phyloP scores from a whole-genome alignment of 2,888 invertebrate genomes.

The Hemistola chrysoprasaria region DNA sequence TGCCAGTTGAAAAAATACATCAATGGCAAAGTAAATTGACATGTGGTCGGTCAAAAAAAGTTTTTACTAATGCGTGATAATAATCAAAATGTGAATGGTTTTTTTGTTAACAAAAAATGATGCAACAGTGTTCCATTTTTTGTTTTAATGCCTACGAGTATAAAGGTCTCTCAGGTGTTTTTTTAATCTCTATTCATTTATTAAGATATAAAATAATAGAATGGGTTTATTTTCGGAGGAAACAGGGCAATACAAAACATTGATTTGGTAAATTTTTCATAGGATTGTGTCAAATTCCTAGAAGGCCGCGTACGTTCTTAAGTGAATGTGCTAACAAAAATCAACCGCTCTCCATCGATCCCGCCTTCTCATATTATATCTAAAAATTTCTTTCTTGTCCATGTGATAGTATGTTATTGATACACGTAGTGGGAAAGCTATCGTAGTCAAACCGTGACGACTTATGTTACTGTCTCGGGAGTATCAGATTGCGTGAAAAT shows the following conservation, averaged over 20 bases:
- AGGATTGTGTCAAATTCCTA: too few species aligned
- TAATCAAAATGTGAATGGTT: constrained; percentile 43
- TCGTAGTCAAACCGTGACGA: constrained; percentile 60
- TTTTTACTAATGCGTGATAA: constrained; percentile 61
- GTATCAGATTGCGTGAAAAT: constrained; percentile 38
- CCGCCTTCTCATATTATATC: too few species aligned
- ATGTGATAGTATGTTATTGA: constrained; percentile 35
- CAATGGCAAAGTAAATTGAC: constrained; percentile 60
- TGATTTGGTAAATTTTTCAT: too few species aligned
- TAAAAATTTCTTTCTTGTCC: too few species aligned
- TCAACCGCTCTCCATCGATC: too few species aligned
- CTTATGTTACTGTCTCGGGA: constrained; percentile 51
- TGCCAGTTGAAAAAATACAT: constrained; percentile 50
- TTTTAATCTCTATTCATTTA: too few species aligned
- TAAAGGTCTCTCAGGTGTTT: neutral
- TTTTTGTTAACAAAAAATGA: constrained; percentile 23
- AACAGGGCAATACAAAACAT: too few species aligned
- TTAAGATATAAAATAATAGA: too few species aligned
- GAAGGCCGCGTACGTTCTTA: too few species aligned
- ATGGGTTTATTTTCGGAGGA: too few species aligned
- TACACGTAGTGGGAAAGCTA: constrained; percentile 61
- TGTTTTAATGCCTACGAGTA: constrained; percentile 10
- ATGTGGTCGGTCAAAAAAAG: constrained; percentile 53
- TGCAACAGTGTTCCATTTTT: constrained; percentile 13
- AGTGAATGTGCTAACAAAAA: too few species aligned